These are phyloP conservation scores for Valencia hispanica DNA, from an alignment of 2,797 vertebrate species.

Conservation along the genomic window DNA sequence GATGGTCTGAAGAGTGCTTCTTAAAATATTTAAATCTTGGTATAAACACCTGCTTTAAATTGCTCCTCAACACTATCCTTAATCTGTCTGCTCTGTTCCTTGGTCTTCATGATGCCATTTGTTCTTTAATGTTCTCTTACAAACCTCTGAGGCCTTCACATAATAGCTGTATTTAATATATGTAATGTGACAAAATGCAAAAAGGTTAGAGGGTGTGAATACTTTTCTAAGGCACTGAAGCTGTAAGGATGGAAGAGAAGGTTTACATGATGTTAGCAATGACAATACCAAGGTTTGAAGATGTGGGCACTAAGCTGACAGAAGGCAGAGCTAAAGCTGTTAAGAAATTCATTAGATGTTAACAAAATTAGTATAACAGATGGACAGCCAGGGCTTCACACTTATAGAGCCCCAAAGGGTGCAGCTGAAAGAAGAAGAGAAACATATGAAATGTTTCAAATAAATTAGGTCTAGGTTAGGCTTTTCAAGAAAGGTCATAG, in stretches of 20 bases:
- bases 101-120: no score
- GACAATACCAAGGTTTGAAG: neutral
- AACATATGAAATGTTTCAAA: neutral
- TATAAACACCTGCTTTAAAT: no score
- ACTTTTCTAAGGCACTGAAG: no score
- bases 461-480: slow-evolving; percentile 1
- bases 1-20: no score
- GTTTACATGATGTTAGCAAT: neutral
- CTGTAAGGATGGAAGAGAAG: neutral
- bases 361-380: neutral
- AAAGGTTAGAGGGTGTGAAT: no score
- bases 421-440: neutral
- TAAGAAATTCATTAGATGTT: neutral
- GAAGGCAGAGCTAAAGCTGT: neutral
- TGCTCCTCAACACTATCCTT: no score
- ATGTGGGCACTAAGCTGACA: neutral
- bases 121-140: no score
- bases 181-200: no score
- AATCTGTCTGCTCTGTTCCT: no score
- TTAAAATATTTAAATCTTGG: no score
- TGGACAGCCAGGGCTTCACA: neutral
- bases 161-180: no score
- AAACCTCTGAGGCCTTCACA: no score
- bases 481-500: slow-evolving; percentile 49
- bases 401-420: neutral